Evolutionary conservation across 2,113 vertebrate genomes (phyloP).

Genomic region (Cinclus cinclus): DNA sequence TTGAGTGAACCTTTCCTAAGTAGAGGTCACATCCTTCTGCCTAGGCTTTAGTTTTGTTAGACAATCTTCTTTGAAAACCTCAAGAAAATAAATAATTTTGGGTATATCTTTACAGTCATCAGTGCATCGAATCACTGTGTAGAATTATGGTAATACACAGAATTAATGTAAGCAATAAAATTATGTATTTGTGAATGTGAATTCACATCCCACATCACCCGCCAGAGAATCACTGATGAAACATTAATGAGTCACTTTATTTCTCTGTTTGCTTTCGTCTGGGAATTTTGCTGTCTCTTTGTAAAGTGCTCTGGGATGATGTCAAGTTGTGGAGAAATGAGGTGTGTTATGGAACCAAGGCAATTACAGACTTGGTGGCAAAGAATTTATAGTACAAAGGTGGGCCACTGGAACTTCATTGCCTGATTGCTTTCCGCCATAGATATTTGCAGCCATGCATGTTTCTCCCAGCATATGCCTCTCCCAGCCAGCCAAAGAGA

Average conservation of each 20-base stretch:
- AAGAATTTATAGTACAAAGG: neutral
- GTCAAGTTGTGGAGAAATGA: neutral
- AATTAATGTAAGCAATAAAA: neutral
- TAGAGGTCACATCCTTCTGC: conserved; percentile 37
- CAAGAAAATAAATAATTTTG: neutral
- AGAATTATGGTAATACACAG: neutral
- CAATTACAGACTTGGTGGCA: neutral
- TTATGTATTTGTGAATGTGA: neutral
- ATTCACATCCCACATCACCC: neutral
- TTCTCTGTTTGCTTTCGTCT: conserved; percentile 45
- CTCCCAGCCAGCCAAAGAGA: neutral
- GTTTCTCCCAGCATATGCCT: neutral
- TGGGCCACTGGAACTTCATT: neutral
- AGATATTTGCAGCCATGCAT: neutral
- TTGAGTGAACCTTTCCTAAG: conserved; percentile 41
- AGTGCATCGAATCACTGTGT: neutral
- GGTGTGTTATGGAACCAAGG: neutral
- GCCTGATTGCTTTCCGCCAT: neutral
- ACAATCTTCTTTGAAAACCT: neutral
- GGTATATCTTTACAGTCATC: neutral
- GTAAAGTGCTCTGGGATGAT: neutral
- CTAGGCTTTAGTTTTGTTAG: neutral
- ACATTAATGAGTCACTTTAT: conserved; percentile 13
- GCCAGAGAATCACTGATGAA: neutral
- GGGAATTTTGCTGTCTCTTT: neutral